phyloP scores from a whole-genome alignment of 2,113 vertebrate genomes.

The Rhinogobius similis region DNA sequence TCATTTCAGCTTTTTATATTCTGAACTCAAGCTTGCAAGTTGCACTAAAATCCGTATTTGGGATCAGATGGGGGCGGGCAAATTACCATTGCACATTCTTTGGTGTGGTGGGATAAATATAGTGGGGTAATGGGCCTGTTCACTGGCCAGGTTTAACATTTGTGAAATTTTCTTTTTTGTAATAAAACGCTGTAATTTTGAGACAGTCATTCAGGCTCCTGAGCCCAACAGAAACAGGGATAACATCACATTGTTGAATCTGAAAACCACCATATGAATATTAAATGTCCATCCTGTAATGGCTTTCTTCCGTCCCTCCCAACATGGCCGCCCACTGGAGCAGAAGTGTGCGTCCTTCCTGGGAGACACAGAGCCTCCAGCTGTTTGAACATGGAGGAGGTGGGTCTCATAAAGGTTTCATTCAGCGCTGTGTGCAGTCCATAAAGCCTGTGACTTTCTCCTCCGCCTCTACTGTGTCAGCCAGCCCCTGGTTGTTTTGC shows the following conservation, averaged over 20 bases:
- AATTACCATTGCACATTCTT: neutral
- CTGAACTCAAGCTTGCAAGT: neutral
- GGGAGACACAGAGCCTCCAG: conserved; percentile 44
- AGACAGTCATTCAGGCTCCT: neutral
- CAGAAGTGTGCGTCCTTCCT: conserved; percentile 36
- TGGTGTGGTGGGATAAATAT: neutral
- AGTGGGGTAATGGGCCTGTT: neutral
- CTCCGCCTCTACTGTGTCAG: conserved; percentile 4
- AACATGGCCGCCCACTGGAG: conserved; percentile 4
- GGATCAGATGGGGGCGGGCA: neutral
- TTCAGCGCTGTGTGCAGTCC: conserved; percentile 23
- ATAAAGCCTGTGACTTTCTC: conserved; percentile 15
- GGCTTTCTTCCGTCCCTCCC: conserved; percentile 10
- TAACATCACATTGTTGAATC: neutral
- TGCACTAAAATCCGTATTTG: neutral
- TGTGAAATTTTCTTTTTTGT: no score
- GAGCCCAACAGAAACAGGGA: neutral
- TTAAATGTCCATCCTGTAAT: neutral
- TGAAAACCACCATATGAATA: neutral
- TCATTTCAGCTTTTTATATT: no score
- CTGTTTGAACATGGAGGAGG: conserved; percentile 40
- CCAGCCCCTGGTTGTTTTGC: conserved; percentile 18
- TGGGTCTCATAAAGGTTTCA: conserved; percentile 49
- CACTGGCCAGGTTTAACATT: neutral
- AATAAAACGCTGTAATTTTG: neutral